Evolutionary conservation across 2,797 vertebrate species (phyloP).

Genomic region (Poecilia wingei): DNA sequence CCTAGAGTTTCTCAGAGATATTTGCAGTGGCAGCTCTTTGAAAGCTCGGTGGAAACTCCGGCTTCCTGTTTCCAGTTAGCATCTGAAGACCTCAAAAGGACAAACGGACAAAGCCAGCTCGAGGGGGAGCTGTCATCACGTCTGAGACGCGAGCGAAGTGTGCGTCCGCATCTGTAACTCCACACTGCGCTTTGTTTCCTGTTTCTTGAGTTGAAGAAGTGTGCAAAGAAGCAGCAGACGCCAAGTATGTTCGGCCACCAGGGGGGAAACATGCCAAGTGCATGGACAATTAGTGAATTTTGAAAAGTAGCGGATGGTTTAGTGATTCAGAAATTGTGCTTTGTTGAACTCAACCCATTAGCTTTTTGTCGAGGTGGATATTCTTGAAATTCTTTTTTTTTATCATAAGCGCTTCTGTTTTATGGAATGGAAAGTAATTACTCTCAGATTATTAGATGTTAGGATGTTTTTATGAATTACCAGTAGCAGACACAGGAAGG

Average conservation of each 20-base stretch:
- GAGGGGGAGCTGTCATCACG: not conserved
- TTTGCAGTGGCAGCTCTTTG: slow-evolving; percentile 69
- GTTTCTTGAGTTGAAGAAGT: not conserved
- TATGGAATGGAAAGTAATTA: not conserved
- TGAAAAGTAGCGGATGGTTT: not conserved
- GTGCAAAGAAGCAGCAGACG: not conserved
- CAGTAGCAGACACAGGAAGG: not conserved
- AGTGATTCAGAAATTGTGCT: not conserved
- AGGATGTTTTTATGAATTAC: not conserved
- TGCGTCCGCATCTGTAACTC: not conserved
- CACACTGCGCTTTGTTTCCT: not conserved
- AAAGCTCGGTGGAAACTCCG: slow-evolving; percentile 31
- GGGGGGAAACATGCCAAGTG: not conserved
- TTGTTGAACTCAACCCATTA: not conserved
- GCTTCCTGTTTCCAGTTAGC: slow-evolving; percentile 75
- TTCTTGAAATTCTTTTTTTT: not conserved
- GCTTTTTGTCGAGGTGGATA: not conserved
- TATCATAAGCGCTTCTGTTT: not conserved
- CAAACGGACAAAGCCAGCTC: slow-evolving; percentile 9
- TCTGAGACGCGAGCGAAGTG: not conserved
- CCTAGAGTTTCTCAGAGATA: slow-evolving; percentile 34
- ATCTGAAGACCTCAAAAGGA: slow-evolving; percentile 62
- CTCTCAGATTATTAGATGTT: not conserved
- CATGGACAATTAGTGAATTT: not conserved
- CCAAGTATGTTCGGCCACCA: not conserved